Evolutionary conservation across 2,888 invertebrate genomes (phyloP), one percentile per base, ranked within the genome.

Genomic region (Prenolepis imparis): DNA sequence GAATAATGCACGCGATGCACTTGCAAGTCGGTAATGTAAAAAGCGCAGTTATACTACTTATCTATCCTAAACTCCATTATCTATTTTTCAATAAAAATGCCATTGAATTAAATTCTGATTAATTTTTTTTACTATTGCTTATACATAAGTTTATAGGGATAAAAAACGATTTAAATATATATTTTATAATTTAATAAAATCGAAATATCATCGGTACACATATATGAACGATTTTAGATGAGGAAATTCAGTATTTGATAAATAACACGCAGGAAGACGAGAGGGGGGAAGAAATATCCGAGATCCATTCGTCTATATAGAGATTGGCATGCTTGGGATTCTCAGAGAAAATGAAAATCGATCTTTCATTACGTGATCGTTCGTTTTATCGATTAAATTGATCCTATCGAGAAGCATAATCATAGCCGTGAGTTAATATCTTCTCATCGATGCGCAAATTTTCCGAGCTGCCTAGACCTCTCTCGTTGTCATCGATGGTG

Each of bases 371-470:
- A 41, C 28, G 24, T 15, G 77, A 32, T 68, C 59, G 59, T n/a
- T 36, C 48, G 44, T 18, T 61, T 70, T 48, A 15, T 1, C 70
- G 72, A 72, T 72, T 72, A 72, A 80, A 72, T 48, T 24, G 72
- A 80, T 80, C 72, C 72, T 80, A 80, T 80, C 78, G 59, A n/a
- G 8, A 12, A 18, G 44, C 18, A 11, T 59, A 24, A 59, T 39
- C 44, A 15, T 24, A 55, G 36, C 41, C 32, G 44, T 4, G 48
- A 24, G 24, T 80, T 72, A 80, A 72, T 72, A 59, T 48, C 44
- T 36, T 72, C 78, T 44, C 59, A 18, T 70, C 59, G 32, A 32
- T 18, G 36, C 44, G 44, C 48, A 80, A 70, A 70, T 70, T 78
- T 70, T 15, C 48, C 68, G 32, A 36, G n/a, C 8, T 3, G 44